Evolutionary conservation across 2,113 vertebrate genomes (phyloP).

Genomic region (Thalassoma bifasciatum): DNA sequence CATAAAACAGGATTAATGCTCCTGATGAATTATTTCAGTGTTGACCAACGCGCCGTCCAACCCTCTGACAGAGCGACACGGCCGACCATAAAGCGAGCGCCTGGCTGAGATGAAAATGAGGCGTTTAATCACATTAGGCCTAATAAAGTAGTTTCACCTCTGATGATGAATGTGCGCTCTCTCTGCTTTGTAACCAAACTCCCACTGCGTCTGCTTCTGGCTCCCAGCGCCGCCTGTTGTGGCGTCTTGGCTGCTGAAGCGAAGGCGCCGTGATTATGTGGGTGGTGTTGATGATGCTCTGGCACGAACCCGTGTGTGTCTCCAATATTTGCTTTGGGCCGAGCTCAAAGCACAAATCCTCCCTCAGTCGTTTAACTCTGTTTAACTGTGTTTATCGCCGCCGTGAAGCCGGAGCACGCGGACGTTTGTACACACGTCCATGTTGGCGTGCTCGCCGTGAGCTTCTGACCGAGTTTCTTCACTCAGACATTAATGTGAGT

Average conservation of each 20-base stretch:
- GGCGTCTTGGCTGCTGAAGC: conserved; percentile 41
- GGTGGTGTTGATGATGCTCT: conserved; percentile 65
- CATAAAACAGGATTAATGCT: background rate
- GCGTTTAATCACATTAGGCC: too few species aligned
- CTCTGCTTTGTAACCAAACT: too few species aligned
- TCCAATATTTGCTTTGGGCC: conserved; percentile 58
- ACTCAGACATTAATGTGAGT: background rate
- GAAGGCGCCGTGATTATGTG: conserved; percentile 50
- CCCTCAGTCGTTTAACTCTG: conserved; percentile 19
- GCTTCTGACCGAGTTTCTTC: background rate
- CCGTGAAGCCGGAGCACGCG: conserved; percentile 13
- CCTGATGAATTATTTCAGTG: background rate
- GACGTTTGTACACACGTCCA: too few species aligned
- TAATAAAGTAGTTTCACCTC: too few species aligned
- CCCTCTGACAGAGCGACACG: too few species aligned
- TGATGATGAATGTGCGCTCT: too few species aligned
- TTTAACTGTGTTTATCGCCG: too few species aligned
- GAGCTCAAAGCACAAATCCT: conserved; percentile 55
- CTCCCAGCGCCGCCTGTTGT: conserved; percentile 29
- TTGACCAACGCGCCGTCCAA: too few species aligned
- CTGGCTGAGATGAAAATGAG: too few species aligned
- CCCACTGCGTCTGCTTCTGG: conserved; percentile 37
- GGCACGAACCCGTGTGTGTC: conserved; percentile 50
- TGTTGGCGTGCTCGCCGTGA: too few species aligned
- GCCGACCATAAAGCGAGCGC: too few species aligned